These are phyloP conservation scores for Macroglossus sobrinus DNA, from an alignment of 2,113 vertebrate genomes.

Conservation along the genomic window DNA sequence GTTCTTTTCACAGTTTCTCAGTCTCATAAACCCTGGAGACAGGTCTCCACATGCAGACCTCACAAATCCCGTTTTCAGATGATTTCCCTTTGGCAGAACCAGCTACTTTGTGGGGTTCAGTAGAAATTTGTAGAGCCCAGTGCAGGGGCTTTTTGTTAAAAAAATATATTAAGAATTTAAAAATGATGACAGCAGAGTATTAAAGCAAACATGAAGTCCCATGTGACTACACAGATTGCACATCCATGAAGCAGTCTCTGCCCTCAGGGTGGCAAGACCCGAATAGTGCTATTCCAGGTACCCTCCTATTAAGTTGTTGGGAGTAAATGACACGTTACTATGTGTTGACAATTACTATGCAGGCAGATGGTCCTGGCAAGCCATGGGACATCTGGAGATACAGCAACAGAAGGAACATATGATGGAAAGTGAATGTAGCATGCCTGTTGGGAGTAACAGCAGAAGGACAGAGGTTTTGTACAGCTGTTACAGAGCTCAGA, in stretches of 20 bases:
- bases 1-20: background rate
- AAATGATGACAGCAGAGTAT: background rate
- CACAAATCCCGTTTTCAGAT: background rate
- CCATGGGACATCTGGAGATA: background rate
- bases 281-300: background rate
- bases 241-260: background rate
- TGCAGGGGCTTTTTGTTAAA: background rate
- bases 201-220: background rate
- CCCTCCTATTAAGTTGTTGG: background rate
- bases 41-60: background rate
- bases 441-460: background rate
- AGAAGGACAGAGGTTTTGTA: background rate
- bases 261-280: background rate
- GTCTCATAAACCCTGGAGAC: background rate
- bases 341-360: background rate
- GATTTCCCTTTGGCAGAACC: background rate
- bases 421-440: background rate
- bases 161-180: background rate
- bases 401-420: constrained; percentile 8
- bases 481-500: background rate
- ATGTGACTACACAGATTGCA: background rate
- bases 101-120: background rate
- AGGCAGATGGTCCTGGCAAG: background rate
- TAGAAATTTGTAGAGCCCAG: background rate
- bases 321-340: background rate